A percentile compares a stretch with the other conserved stretches of the same genome.
These are phyloP conservation scores for Drosophila flavopinicola DNA, from an alignment of 2,888 invertebrate species.

Conservation along the genomic window DNA sequence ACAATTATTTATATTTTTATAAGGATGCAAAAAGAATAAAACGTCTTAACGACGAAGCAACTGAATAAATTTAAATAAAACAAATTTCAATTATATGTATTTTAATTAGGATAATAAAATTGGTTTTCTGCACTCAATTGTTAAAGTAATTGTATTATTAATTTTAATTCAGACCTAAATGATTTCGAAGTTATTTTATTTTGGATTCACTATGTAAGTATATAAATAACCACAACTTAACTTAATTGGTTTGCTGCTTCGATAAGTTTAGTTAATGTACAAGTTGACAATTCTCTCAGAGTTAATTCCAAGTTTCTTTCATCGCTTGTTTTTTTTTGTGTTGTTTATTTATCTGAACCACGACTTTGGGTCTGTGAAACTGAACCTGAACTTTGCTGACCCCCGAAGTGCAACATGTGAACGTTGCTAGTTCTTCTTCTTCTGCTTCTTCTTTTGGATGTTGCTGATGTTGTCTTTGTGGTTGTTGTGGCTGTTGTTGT, in stretches of 20 bases:
- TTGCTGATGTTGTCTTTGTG: conserved; percentile 3
- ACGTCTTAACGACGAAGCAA: too few species aligned
- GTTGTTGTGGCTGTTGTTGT: conserved; percentile 8
- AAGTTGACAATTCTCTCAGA: conserved; percentile 49
- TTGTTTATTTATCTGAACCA: conserved; percentile 45
- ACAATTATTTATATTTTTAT: too few species aligned
- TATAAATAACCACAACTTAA: conserved; percentile 1
- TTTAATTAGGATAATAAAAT: too few species aligned
- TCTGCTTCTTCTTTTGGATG: conserved; percentile 11
- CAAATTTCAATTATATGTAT: too few species aligned
- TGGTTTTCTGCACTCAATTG: too few species aligned
- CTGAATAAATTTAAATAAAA: too few species aligned
- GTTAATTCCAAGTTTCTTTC: conserved; percentile 21
- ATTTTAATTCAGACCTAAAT: too few species aligned
- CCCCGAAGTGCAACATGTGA: conserved; percentile 73
- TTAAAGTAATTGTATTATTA: too few species aligned
- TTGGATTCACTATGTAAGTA: too few species aligned
- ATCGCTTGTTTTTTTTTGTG: background rate
- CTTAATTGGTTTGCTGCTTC: conserved; percentile 39
- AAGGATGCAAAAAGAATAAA: too few species aligned
- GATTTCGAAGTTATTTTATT: too few species aligned
- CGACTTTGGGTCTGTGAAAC: conserved; percentile 54
- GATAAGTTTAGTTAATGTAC: conserved; percentile 19
- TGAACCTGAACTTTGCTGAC: conserved; percentile 62
- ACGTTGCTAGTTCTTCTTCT: conserved; percentile 40